Evolutionary conservation across 2,797 vertebrate genomes (phyloP), one percentile per base, ranked within the genome.

Genomic region (Gymnoscopelus braueri): DNA sequence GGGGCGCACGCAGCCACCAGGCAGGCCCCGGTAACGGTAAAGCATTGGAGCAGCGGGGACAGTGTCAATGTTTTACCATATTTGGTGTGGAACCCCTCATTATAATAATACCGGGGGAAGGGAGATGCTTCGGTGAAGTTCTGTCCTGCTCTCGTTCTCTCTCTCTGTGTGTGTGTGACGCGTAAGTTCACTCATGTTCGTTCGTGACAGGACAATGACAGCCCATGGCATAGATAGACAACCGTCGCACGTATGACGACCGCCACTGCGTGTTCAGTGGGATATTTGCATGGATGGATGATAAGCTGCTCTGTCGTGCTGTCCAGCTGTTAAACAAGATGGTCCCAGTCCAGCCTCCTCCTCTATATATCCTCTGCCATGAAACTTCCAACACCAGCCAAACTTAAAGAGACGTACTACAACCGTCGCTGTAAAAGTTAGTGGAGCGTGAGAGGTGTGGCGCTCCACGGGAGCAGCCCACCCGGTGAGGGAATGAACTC

Each of bases 81-180:
- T 95, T 95, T 95, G 93, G 94, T 89, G 83, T 32, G 88, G 80
- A 88, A 79, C 79, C 77, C 87, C 85, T 83, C 87, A 88, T 87
- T 89, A 77, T 80, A 75, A 77, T 80, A 75, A 84, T 83, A 82
- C 72, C 67, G 48, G 61, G 51, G 39, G 9, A 10, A 8, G 39
- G 39, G 72, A 74, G 81, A 89, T 56, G 71, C 35, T 72, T n/a
- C 72, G 23, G 62, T 65, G 51, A 57, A 50, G 66, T 57, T 72
- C 56, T 53, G 62, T 65, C 15, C 35, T 56, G 60, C 39, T 44
- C 39, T 44, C 35, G 32, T 39, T 57, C 56, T 15, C 58, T 63
- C 60, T 71, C 62, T 59, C 47, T 58, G 71, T 48, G 63, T 35
- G 59, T 48, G 63, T 35, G 59, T 39, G 51, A 39, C 50, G 67